phyloP scores from a whole-genome alignment of 2,113 vertebrate species.

The Excalfactoria chinensis region DNA sequence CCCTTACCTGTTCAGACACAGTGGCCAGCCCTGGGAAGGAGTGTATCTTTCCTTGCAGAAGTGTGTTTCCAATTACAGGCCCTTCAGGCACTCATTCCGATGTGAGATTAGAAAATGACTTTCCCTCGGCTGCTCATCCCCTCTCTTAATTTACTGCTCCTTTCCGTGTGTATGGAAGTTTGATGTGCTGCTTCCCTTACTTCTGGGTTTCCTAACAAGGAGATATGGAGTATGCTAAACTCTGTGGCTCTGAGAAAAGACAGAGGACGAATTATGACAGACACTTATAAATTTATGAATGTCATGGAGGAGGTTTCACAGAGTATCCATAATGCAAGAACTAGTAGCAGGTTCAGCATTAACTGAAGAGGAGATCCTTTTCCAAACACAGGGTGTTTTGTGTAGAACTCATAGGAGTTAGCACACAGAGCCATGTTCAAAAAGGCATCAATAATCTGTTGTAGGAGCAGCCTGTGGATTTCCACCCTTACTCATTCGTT shows the following conservation, averaged over 20 bases:
- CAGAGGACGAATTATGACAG: background rate
- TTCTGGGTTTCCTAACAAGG: background rate
- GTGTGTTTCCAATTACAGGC: background rate
- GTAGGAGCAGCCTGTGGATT: background rate
- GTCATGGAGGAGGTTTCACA: background rate
- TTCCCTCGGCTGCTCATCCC: background rate
- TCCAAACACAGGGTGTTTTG: background rate
- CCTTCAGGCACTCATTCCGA: background rate
- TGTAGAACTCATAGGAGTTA: background rate
- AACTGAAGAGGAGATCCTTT: background rate
- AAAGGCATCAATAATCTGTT: background rate
- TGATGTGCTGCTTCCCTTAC: background rate
- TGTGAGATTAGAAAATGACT: background rate
- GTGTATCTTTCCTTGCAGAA: background rate
- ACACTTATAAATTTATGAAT: background rate
- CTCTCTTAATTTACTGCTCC: background rate
- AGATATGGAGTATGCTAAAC: background rate
- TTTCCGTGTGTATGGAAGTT: background rate
- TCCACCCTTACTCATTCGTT: fast-evolving
- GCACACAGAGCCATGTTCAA: background rate
- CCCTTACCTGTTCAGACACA: background rate
- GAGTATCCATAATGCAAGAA: background rate
- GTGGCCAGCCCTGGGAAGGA: background rate
- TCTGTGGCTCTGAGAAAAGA: background rate
- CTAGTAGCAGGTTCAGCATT: background rate